These are phyloP conservation scores for Arctia plantaginis DNA, from an alignment of 2,888 invertebrate genomes.

Conservation along the genomic window DNA sequence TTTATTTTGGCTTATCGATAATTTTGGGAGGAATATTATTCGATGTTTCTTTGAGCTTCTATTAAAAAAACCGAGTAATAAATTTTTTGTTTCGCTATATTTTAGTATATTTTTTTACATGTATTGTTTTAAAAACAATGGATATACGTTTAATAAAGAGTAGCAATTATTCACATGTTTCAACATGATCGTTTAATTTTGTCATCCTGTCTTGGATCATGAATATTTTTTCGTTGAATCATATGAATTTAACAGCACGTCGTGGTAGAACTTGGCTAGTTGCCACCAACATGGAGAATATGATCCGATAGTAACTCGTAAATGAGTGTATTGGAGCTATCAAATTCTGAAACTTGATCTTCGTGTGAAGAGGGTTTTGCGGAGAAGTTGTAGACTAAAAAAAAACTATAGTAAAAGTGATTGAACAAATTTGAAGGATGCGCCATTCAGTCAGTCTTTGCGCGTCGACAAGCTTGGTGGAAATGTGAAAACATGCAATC, in stretches of 20 bases:
- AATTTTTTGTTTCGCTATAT: background rate
- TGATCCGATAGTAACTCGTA: constrained; percentile 14
- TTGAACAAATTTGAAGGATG: background rate
- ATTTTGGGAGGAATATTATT: too few species aligned
- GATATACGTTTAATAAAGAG: background rate
- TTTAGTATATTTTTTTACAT: background rate
- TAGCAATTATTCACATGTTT: background rate
- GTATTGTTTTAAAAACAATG: background rate
- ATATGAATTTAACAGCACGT: constrained; percentile 14
- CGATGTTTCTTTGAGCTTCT: too few species aligned
- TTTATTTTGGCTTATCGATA: too few species aligned
- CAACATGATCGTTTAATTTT: constrained; percentile 14
- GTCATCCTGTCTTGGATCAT: constrained; percentile 10
- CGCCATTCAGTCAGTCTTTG: background rate
- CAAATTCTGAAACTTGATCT: constrained; percentile 15
- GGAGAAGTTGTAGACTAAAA: background rate
- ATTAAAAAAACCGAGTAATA: background rate
- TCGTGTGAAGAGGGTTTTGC: background rate
- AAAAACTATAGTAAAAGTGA: background rate
- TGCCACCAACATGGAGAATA: constrained; percentile 8
- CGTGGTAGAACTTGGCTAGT: constrained; percentile 1
- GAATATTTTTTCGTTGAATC: constrained; percentile 22
- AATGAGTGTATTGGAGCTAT: constrained; percentile 15
- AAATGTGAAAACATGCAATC: too few species aligned
- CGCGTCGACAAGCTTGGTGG: too few species aligned